phyloP scores from a whole-genome alignment of 1,140 invertebrate genomes.

The Drosophila ohnishii region DNA sequence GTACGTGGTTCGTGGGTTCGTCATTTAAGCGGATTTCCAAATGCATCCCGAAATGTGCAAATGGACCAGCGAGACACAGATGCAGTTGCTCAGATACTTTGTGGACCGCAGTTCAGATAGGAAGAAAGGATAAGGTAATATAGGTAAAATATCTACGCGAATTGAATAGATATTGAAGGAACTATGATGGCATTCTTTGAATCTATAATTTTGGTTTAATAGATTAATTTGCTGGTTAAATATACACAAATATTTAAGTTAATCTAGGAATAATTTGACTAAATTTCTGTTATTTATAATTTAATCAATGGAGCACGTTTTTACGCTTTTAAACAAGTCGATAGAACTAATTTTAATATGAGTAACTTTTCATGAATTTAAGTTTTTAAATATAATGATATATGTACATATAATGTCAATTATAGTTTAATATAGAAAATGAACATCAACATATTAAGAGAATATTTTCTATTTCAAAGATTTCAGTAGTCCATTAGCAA shows the following conservation, averaged over 20 bases:
- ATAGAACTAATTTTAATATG: no score
- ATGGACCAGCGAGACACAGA: constrained; percentile 16
- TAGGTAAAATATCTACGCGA: neutral
- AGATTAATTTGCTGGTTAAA: neutral
- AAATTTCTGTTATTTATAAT: neutral
- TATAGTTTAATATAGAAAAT: neutral
- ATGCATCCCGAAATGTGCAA: constrained; percentile 41
- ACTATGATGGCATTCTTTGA: neutral
- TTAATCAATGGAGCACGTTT: no score
- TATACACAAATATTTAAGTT: neutral
- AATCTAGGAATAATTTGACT: neutral
- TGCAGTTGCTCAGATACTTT: constrained; percentile 25
- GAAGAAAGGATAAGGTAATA: neutral
- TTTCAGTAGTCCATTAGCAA: no score
- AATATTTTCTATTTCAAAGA: no score
- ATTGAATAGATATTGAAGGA: constrained; percentile 2
- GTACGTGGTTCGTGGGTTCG: constrained; percentile 49
- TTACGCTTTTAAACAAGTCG: no score
- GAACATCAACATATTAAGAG: neutral
- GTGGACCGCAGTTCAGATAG: constrained; percentile 7
- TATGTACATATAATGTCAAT: no score
- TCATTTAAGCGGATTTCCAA: constrained; percentile 53
- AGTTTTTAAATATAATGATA: no score
- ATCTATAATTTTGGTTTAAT: neutral
- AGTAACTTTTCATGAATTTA: no score